Conservation (phyloP, 2,888 invertebrate species). For the Tolmerus cingulatus region DNA sequence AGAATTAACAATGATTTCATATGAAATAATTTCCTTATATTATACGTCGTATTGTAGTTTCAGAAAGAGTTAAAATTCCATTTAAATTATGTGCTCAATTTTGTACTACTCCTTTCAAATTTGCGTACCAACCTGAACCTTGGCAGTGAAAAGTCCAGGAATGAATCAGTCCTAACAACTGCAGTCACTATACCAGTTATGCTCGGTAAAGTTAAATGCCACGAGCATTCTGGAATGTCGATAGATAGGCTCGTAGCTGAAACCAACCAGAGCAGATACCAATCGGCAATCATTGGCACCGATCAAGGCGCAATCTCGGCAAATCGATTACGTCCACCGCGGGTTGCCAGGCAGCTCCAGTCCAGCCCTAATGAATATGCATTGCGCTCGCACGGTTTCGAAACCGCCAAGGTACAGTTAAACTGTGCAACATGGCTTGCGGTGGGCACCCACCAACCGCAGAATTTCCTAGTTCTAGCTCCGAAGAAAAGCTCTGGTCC, state of each 20-base stretch:
- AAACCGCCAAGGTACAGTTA: neutral
- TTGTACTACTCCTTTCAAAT: neutral
- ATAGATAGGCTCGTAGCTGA: neutral
- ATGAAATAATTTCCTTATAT: no score
- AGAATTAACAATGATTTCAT: no score
- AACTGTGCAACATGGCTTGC: neutral
- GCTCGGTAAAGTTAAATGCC: neutral
- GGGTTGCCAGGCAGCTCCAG: neutral
- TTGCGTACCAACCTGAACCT: neutral
- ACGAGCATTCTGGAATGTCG: neutral
- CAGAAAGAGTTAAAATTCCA: neutral
- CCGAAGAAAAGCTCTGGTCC: neutral
- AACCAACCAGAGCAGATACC: neutral
- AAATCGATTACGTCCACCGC: neutral
- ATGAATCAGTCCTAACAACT: neutral
- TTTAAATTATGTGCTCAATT: neutral
- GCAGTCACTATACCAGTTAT: neutral
- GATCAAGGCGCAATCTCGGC: neutral
- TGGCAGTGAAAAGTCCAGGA: neutral
- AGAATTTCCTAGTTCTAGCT: neutral
- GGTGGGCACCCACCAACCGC: neutral
- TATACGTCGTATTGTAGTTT: no score
- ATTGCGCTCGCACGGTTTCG: neutral
- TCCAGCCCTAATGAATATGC: neutral
- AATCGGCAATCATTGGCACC: neutral